Base-by-base conservation (phyloP, 1,140 invertebrate species). In the Camponotus floridanus region DNA sequence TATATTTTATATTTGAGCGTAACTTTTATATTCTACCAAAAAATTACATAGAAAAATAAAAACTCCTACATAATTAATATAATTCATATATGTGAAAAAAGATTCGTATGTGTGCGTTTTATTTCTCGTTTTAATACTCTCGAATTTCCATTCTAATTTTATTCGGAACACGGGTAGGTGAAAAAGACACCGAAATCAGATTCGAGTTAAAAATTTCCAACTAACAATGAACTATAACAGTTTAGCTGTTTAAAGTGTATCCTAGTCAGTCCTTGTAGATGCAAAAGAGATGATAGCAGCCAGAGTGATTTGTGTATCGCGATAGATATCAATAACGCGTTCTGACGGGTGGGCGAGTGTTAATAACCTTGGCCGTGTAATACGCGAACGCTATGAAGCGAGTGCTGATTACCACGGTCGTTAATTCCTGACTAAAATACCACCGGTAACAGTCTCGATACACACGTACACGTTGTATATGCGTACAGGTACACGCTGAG, bases 331-430 rank as follows among this genome's bases (percentile, higher is more conserved):
- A 73, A 83, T 83, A 83, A 83, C 68, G 68, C 68, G 55, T 61
- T 42, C 76, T 79, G 88, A 81, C 87, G 59, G 55, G 31, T 45
- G 76, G 15, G 31, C 64, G 80, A 71, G 87, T 89, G 88, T 89
- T 89, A 89, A 89, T 89, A 89, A 89, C 87, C 88, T 89, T 89
- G 90, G 85, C 90, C 86, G 84, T 91, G 91, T 90, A 90, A 91
- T 86, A 70, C 81, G 84, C 90, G 86, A 90, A 85, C 87, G 90
- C 87, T 90, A 91, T 91, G 89, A 91, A 87, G 61, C 90, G 90
- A 91, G 90, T 88, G 90, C 89, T 90, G 91, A 92, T 92, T 90
- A 91, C 91, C 85, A 88, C 81, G 87, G 88, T 91, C 89, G 87
- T 90, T 91, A 90, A 90, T 92, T 90, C 85, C 74, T 89, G 73